Base-by-base conservation (phyloP, 2,113 vertebrate genomes). In the Crotalus tigris region DNA sequence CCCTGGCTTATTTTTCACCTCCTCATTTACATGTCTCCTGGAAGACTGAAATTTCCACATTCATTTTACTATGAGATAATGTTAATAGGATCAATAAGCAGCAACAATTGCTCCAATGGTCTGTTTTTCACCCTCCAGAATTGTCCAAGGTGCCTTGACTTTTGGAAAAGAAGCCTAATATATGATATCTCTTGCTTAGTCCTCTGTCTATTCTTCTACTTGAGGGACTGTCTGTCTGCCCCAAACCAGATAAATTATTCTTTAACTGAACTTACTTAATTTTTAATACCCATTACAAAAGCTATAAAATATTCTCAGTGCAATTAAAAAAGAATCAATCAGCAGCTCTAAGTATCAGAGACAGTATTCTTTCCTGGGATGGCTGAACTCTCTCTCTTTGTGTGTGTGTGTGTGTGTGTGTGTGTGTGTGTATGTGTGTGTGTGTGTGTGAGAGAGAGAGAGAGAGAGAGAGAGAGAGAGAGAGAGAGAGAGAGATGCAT, bases 61-160 rank as follows among this genome's bases (percentile, higher is more conserved):
- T 90, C 97, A 98, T 98, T 96, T 97, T 92, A 95, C 96, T 94
- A 94, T 95, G 97, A 97, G 97, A 96, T 97, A 97, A 98, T 96
- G 97, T 97, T 98, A 97, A 98, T 97, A 97, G 94, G 96, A 98
- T 98, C 98, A 93, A 98, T 98, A 98, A 96, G 85, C 95, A 92
- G 54, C 96, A 87, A 97, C 81, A 94, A 97, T 96, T 95, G 88
- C 97, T 96, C 96, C 96, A 97, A 97, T 95, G 87, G 94, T 97
- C 95, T 94, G 93, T 94, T 96, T 92, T 96, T 94, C 92, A 96
- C 94, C 95, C 94, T 93, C 61, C 94, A 95, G 92, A 29, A 88
- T 90, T 95, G 92, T 91, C 96, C 81, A 95, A 96, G 57, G 94
- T 81, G 54, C 95, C 95, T 93, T 64, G 89, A 29, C 92, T 93